Evolutionary conservation across 2,113 vertebrate species (phyloP).

Genomic region (Arizona elegans): DNA sequence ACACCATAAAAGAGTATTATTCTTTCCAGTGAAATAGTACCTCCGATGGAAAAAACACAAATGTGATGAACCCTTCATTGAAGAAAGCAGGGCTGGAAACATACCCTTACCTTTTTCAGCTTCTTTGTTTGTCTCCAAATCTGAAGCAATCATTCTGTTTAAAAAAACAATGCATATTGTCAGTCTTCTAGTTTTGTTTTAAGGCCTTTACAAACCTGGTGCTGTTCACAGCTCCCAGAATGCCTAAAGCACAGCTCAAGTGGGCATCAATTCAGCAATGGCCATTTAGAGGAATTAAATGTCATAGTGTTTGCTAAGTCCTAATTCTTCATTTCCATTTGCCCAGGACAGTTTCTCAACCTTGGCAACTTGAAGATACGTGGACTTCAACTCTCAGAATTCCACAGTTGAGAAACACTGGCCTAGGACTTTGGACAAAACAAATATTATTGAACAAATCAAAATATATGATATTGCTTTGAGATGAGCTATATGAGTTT

Average conservation of each 20-base stretch:
- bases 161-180: conserved; percentile 38
- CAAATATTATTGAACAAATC: neutral
- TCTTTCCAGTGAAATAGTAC: neutral
- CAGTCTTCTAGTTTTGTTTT: neutral
- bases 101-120: conserved; percentile 46
- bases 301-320: neutral
- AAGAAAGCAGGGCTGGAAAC: neutral
- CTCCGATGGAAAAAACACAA: neutral
- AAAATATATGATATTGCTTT: neutral
- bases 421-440: neutral
- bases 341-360: neutral
- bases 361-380: neutral
- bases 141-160: conserved; percentile 23
- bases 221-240: neutral
- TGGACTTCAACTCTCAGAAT: neutral
- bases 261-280: neutral
- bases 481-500: neutral
- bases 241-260: neutral
- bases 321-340: neutral
- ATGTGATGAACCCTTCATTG: neutral
- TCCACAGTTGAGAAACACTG: neutral
- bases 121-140: rapidly evolving
- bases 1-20: neutral
- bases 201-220: neutral
- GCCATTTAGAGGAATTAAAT: neutral